phyloP scores from a whole-genome alignment of 2,888 invertebrate genomes.

The Eumerus sabulonum region DNA sequence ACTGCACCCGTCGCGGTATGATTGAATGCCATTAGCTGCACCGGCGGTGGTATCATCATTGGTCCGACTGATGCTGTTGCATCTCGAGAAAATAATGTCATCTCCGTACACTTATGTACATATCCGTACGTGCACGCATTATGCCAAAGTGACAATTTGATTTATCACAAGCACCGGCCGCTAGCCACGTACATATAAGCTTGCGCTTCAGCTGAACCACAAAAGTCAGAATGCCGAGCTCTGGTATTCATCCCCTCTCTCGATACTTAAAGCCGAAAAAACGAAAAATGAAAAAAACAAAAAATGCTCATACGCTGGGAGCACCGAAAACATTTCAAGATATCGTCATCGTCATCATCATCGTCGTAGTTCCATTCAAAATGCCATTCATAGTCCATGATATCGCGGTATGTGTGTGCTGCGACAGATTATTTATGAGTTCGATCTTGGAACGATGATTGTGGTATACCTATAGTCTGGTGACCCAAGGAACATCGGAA shows the following conservation, averaged over 20 bases:
- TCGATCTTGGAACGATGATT: conserved; percentile 62
- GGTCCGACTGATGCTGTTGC: conserved; percentile 3
- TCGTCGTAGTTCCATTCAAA: conserved; percentile 19
- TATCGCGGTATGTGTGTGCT: conserved; percentile 47
- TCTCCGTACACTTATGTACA: conserved; percentile 35
- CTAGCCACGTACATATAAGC: too few species aligned
- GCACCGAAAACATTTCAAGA: not conserved
- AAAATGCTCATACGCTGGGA: not conserved
- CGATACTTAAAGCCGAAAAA: conserved; percentile 52
- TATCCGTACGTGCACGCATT: conserved; percentile 36
- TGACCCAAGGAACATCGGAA: conserved; percentile 58
- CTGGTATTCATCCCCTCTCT: conserved; percentile 46
- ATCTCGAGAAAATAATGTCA: conserved; percentile 62
- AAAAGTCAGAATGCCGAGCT: conserved; percentile 45
- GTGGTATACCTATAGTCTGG: conserved; percentile 51
- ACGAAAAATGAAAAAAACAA: conserved; percentile 7
- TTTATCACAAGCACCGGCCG: conserved; percentile 73
- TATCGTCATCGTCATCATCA: too few species aligned
- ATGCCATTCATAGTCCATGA: conserved; percentile 57
- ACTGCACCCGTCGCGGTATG: conserved; percentile 55
- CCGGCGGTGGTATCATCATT: conserved; percentile 38
- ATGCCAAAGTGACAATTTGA: conserved; percentile 77
- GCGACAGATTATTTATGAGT: conserved; percentile 69
- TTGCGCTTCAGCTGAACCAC: conserved; percentile 24
- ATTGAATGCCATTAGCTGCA: conserved; percentile 61